Conservation (phyloP, 2,797 vertebrate genomes). For the Astyanax mexicanus region DNA sequence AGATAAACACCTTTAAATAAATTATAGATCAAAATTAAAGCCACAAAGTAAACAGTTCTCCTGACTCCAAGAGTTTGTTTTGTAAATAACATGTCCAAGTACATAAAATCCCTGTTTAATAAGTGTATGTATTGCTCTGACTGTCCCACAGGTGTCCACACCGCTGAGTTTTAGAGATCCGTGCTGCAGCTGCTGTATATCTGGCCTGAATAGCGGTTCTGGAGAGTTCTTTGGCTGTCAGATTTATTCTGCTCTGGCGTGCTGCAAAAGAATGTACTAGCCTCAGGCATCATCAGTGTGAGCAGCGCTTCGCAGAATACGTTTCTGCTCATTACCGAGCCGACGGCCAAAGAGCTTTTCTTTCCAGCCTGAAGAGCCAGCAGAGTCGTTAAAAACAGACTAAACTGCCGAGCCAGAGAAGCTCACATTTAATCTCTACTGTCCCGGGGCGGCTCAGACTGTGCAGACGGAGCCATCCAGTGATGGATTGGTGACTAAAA, state of each 20-base stretch:
- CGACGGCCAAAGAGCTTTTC: conserved; percentile 29
- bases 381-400: conserved; percentile 32
- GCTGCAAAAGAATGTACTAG: conserved; percentile 36
- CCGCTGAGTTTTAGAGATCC: conserved; percentile 16
- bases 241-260: conserved; percentile 41
- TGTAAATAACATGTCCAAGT: no score
- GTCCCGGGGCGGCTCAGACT: background rate
- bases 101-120: background rate
- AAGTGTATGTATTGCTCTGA: background rate
- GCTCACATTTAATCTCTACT: background rate
- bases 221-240: conserved; percentile 10
- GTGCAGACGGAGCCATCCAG: background rate
- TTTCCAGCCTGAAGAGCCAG: conserved; percentile 37
- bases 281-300: conserved; percentile 43
- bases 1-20: no score
- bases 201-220: background rate
- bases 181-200: conserved; percentile 15
- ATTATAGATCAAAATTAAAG: no score
- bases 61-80: no score
- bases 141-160: conserved; percentile 11
- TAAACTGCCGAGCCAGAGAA: conserved; percentile 16
- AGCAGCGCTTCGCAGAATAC: conserved; percentile 17
- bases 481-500: background rate
- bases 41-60: no score
- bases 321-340: conserved; percentile 47